phyloP scores from a whole-genome alignment of 2,888 invertebrate species.

The Campoplex nolae region DNA sequence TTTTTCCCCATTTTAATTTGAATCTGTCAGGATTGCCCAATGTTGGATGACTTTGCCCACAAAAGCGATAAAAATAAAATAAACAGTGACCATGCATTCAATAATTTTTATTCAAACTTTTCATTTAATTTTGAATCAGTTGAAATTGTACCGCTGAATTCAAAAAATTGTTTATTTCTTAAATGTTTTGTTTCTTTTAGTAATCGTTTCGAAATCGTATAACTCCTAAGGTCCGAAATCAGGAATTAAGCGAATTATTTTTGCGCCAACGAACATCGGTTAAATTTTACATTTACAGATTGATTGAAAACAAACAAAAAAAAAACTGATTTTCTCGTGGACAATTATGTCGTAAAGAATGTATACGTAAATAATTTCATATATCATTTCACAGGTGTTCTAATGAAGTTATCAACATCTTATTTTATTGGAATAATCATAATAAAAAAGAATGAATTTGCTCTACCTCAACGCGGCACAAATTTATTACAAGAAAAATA shows the following conservation, averaged over 20 bases:
- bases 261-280: background rate
- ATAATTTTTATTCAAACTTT: background rate
- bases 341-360: no score
- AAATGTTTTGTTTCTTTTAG: background rate
- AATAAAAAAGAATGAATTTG: background rate
- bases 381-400: no score
- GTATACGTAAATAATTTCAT: no score
- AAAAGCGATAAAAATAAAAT: background rate
- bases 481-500: slow-evolving; percentile 39
- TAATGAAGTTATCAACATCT: no score
- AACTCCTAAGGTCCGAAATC: no score
- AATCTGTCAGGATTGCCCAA: background rate
- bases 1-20: background rate
- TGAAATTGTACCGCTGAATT: background rate
- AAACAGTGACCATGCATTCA: no score
- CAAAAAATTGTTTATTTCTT: background rate
- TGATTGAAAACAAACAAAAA: background rate
- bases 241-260: background rate
- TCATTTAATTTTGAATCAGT: background rate
- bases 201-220: background rate
- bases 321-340: background rate
- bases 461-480: slow-evolving; percentile 7
- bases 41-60: background rate
- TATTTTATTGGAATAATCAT: background rate
- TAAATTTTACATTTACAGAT: background rate